Base-by-base conservation (phyloP, 1,140 invertebrate genomes). In the Cylas formicarius region DNA sequence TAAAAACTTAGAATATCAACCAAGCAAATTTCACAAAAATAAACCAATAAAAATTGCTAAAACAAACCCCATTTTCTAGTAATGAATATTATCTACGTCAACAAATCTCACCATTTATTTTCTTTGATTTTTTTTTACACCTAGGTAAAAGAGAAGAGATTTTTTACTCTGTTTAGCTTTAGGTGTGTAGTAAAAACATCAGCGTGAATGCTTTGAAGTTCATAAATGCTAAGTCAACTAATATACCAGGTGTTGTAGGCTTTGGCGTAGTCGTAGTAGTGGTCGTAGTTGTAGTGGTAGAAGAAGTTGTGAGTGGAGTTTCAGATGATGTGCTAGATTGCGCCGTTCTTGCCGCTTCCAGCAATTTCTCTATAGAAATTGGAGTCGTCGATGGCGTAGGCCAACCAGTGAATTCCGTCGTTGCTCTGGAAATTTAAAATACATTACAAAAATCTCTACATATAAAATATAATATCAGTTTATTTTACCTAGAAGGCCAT, bases 391-490 rank as follows among this genome's bases (percentile, higher is more conserved):
- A 82, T 3, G 81, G 77, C 4, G 86, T 84, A 8, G 87, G 85
- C 86, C 86, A 91, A 11, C 86, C 87, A 7, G 86, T 89, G 56
- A 91, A 91, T 62, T 87, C 84, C 2, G 87, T 90, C 10, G 84
- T 86, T 31, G 81, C 80, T 65, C 88, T 86, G 57, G 27, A 63
- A 69, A 34, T 31, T 26, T 29, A 27, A 32, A 39, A 9, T 32
- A 32, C n/a, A 27, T 19, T 28, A 16, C 5, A 7, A 32, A 27
- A 17, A 13, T 20, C 13, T 4, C 29, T 18, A 40, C 19, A 9
- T 31, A 29, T 24, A 22, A n/a, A 33, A 14, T 32, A 21, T 18
- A 24, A 6, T 6, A 13, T 11, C 16, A 10, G 16, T 19, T 35
- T 20, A 39, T 55, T 36, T 62, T 68, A 85, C 82, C 82, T 81